Evolutionary conservation across 2,113 vertebrate species (phyloP), one percentile per base, ranked within the genome.

Genomic region (Stictonetta naevosa): DNA sequence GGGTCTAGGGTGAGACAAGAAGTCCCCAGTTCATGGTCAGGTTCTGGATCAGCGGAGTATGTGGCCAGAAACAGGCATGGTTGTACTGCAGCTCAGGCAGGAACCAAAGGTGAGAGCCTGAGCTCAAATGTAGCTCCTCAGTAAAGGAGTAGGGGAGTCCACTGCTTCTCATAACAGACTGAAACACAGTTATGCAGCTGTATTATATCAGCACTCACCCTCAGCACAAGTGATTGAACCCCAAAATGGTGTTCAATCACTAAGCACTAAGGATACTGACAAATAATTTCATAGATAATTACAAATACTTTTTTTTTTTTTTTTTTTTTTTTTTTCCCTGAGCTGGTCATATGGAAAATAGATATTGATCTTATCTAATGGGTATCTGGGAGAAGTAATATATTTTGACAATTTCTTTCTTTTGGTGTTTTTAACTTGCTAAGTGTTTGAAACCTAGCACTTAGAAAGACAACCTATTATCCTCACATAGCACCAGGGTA

Each of bases 341-440:
- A 93, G 62, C 33, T 79, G 69, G 10, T 79, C 18, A 20, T 83
- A 87, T 58, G 55, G 75, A 94, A 93, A 96, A 89, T 42, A 91
- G 38, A 23, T 91, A 93, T 76, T 85, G 71, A 94, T 87, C 91
- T 94, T 90, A 64, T 56, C 58, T 93, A 93, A 78, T 79, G n/a
- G 29, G 42, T 90, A 79, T 38, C 34, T 82, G n/a, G 34, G 23
- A 95, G 16, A 91, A 82, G 53, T 87, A 91, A 87, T 93, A 85
- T 90, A 85, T 96, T 95, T 87, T 91, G 87, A 78, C 31, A 59
- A 46, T 93, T 94, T 84, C n/a, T 86, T 93, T 79, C 48, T 77
- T 73, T 25, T 56, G 42, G 52, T 82, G 21, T 79, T 94, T 91
- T 79, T 87, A 79, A 42, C 46, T 76, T 85, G 25, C 63, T 91